phyloP scores from a whole-genome alignment of 2,797 vertebrate genomes.

The Peromyscus attwateri region DNA sequence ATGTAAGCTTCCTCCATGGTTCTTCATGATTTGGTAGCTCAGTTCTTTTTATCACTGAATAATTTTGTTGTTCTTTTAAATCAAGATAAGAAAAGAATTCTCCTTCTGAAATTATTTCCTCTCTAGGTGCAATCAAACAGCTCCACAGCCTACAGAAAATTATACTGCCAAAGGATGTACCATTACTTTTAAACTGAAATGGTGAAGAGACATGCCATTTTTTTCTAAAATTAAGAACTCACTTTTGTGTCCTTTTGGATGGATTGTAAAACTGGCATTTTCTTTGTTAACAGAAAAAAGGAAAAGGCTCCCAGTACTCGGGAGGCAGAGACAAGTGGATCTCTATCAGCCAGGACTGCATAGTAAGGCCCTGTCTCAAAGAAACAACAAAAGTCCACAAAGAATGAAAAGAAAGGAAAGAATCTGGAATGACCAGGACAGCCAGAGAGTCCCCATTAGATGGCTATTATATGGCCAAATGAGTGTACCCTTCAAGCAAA shows the following conservation, averaged over 20 bases:
- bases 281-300: slow-evolving; percentile 45
- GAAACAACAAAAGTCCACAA: neutral
- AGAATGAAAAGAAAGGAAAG: neutral
- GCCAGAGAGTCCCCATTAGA: neutral
- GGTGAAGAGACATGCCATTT: neutral
- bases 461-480: neutral
- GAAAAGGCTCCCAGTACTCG: neutral
- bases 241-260: slow-evolving; percentile 46
- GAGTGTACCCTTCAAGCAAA: slow-evolving; percentile 6
- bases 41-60: slow-evolving; percentile 45
- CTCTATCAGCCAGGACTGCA: neutral
- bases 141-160: neutral
- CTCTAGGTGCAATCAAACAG: slow-evolving; percentile 32
- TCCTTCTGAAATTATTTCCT: slow-evolving; percentile 36
- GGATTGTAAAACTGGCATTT: slow-evolving; percentile 45
- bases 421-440: neutral
- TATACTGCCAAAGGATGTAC: neutral
- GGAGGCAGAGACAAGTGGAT: neutral
- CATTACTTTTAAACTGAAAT: slow-evolving; percentile 23
- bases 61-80: slow-evolving; percentile 63
- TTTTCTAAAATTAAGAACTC: slow-evolving; percentile 21
- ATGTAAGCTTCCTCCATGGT: neutral
- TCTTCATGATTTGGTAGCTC: neutral
- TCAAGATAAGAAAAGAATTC: slow-evolving; percentile 39
- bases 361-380: neutral